Conservation (phyloP, 2,797 vertebrate genomes). For the Acanthiza pusilla region DNA sequence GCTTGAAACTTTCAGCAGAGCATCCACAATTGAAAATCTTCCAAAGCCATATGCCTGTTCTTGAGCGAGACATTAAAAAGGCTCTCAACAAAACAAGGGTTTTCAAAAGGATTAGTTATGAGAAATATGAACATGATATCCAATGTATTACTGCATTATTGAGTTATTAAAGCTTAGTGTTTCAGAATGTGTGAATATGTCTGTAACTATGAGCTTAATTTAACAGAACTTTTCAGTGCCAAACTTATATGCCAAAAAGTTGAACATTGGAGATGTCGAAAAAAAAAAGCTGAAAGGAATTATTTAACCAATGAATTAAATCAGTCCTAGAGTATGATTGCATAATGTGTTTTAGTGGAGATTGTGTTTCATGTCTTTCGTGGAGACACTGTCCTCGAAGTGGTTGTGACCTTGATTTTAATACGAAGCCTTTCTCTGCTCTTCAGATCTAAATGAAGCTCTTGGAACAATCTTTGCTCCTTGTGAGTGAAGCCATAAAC, state of each 20-base stretch:
- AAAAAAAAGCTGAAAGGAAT: background rate
- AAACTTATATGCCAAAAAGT: background rate
- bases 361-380: constrained; percentile 40
- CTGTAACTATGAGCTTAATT: background rate
- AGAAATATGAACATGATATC: background rate
- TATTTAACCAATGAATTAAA: constrained; percentile 1
- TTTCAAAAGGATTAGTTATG: background rate
- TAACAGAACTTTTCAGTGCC: background rate
- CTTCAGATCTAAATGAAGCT: background rate
- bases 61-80: background rate
- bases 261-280: background rate
- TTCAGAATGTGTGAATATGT: background rate
- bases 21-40: background rate
- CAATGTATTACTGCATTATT: background rate
- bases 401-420: constrained; percentile 49
- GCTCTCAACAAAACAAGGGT: background rate
- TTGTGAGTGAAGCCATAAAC: background rate
- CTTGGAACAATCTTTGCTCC: background rate
- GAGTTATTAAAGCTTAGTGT: background rate
- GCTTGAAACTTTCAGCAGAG: background rate
- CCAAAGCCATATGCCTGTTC: background rate
- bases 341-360: background rate
- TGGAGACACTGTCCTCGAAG: background rate
- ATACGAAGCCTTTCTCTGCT: background rate
- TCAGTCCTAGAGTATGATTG: background rate